Percentiles rank a stretch among this genome's conserved stretches.
These are phyloP conservation scores for Heterodera schachtii DNA, from an alignment of 1,140 invertebrate species.

Conservation along the genomic window DNA sequence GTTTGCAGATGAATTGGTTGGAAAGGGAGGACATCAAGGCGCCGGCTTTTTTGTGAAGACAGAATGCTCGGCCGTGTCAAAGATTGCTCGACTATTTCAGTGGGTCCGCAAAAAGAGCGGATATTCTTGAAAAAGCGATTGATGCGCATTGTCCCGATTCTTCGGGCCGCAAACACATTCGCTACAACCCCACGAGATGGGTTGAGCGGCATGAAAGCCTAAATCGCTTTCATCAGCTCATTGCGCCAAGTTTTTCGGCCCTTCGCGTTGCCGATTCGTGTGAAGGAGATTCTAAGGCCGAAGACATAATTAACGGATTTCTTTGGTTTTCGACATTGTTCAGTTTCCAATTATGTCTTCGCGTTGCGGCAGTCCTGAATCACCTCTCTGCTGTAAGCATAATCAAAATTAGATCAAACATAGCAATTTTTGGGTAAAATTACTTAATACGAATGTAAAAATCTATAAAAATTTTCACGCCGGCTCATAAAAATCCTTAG, in stretches of 20 bases:
- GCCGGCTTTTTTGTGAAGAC: neutral
- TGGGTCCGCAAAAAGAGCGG: no score
- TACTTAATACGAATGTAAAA: no score
- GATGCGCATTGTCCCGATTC: no score
- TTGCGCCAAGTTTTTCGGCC: neutral
- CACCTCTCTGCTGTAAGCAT: neutral
- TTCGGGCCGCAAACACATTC: neutral
- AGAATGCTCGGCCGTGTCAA: no score
- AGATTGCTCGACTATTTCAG: no score
- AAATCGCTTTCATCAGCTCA: neutral
- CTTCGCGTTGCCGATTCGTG: neutral
- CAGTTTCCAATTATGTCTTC: neutral
- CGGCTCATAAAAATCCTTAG: no score
- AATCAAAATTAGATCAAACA: neutral
- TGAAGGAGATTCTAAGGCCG: neutral
- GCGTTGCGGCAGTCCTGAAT: neutral
- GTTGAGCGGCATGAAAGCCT: neutral
- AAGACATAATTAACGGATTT: neutral
- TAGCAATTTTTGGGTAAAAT: no score
- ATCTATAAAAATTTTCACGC: no score
- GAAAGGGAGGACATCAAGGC: neutral
- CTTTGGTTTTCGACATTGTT: neutral
- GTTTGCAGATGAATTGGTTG: neutral
- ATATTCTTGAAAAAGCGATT: no score
- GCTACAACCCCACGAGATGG: neutral